Conservation (phyloP, 30 jellyfish, hydroid and myxozoan genomes). For the Hydractinia echinata region DNA sequence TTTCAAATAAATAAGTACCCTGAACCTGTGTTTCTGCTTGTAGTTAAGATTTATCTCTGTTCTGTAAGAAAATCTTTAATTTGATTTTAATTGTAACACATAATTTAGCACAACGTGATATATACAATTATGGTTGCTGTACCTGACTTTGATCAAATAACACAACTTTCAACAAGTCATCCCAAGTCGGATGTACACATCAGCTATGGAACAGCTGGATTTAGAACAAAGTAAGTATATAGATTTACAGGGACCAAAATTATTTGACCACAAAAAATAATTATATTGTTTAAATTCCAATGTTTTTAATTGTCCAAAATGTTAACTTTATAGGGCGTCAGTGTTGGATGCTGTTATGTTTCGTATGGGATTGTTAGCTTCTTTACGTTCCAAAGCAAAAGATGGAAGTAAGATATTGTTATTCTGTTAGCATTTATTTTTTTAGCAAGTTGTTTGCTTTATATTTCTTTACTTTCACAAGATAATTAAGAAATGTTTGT, state of each 20-base stretch:
- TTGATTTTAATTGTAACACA: too few relatives aligned
- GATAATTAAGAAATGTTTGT: not conserved
- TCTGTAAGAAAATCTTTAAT: too few relatives aligned
- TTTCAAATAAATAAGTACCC: too few relatives aligned
- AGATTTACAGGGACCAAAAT: not conserved
- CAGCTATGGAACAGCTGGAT: constrained; percentile 93
- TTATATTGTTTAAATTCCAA: too few relatives aligned
- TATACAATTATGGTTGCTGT: too few relatives aligned
- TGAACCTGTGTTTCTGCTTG: too few relatives aligned
- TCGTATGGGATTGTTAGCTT: constrained; percentile 75
- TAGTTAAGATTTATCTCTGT: too few relatives aligned
- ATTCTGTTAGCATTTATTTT: not conserved
- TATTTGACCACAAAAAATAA: not conserved
- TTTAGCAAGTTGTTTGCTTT: not conserved
- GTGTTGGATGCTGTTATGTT: constrained; percentile 62
- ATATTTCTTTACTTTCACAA: not conserved
- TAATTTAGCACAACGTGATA: too few relatives aligned
- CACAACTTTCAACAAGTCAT: constrained; percentile 19
- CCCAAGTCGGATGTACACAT: constrained; percentile 32
- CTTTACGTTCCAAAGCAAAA: constrained; percentile 72
- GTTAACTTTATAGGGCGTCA: constrained; percentile 52
- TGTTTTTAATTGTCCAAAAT: not conserved
- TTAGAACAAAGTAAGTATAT: constrained; percentile 55
- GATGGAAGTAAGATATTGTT: constrained; percentile 54
- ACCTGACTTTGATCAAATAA: not conserved